phyloP scores from a whole-genome alignment of 2,113 vertebrate genomes.

The Ceratotherium simum region DNA sequence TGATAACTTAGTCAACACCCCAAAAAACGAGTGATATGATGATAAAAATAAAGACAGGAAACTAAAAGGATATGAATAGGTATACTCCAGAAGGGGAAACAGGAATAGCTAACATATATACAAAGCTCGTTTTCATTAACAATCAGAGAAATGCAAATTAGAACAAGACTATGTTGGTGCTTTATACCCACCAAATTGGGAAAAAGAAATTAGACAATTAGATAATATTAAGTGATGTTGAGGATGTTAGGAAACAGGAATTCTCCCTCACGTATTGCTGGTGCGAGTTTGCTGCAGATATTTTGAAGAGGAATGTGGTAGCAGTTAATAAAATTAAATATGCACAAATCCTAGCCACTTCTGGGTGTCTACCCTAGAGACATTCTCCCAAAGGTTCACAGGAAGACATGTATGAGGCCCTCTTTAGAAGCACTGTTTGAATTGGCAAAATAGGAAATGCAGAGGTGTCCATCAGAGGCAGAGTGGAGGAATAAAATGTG shows the following conservation, averaged over 20 bases:
- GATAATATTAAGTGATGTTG: not conserved
- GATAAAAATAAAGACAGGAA: accelerated
- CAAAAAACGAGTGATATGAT: not conserved
- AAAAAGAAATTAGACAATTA: not conserved
- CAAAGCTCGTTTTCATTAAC: not conserved
- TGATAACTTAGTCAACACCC: not conserved
- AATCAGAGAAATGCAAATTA: not conserved
- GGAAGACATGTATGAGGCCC: not conserved
- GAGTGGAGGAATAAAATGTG: not conserved
- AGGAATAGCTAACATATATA: not conserved
- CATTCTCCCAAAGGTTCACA: not conserved
- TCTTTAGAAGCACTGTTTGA: not conserved
- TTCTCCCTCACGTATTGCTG: not conserved
- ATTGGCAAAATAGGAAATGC: not conserved
- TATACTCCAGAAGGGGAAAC: not conserved
- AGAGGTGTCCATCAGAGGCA: not conserved
- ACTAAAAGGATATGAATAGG: not conserved
- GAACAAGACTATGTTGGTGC: not conserved
- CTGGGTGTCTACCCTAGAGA: not conserved
- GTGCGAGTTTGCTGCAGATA: not conserved
- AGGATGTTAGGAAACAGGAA: not conserved
- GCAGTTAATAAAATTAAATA: not conserved
- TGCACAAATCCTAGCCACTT: not conserved
- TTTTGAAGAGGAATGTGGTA: not conserved
- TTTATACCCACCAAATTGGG: not conserved